Conservation (phyloP, 2,797 vertebrate genomes). For the Otolemur crassicaudatus region DNA sequence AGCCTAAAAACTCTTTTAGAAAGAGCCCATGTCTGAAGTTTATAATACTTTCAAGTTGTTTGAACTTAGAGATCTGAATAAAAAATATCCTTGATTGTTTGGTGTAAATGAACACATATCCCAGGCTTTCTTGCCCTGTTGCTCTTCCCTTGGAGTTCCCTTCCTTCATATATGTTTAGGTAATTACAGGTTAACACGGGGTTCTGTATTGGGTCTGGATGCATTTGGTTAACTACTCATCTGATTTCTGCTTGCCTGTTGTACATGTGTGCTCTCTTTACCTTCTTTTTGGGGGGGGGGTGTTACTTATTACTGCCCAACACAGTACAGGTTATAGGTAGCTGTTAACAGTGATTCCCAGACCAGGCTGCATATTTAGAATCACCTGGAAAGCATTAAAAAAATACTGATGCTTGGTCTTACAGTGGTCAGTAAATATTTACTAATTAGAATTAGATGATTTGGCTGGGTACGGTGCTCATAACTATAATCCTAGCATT, state of each 20-base stretch:
- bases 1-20: neutral
- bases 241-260: neutral
- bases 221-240: neutral
- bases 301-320: neutral
- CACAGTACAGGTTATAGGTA: neutral
- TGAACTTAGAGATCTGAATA: neutral
- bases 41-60: slow-evolving; percentile 28
- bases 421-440: neutral
- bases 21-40: slow-evolving; percentile 6
- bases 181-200: neutral
- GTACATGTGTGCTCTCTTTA: neutral
- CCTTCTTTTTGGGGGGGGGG: neutral
- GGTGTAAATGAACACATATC: neutral
- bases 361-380: neutral
- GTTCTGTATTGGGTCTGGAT: neutral
- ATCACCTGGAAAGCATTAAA: neutral
- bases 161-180: neutral
- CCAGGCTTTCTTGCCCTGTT: neutral
- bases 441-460: neutral
- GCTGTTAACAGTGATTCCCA: neutral
- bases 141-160: neutral
- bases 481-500: too few species aligned
- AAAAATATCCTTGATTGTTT: neutral
- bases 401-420: neutral
- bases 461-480: neutral